These are phyloP conservation scores for Chiroxiphia lanceolata DNA, from an alignment of 2,797 vertebrate genomes.

Conservation along the genomic window DNA sequence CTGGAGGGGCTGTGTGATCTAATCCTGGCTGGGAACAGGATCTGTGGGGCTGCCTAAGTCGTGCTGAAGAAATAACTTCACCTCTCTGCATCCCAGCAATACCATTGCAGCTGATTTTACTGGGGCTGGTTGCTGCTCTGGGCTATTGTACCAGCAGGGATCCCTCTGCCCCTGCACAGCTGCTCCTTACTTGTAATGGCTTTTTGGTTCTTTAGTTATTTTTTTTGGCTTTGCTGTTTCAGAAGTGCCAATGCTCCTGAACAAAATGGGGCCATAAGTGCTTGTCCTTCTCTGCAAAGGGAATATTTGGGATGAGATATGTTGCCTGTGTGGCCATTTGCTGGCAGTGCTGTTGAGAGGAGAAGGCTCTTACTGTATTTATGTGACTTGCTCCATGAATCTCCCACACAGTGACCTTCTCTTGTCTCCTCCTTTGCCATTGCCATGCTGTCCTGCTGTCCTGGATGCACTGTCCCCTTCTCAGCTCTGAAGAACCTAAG, in stretches of 20 bases:
- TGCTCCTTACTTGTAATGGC: rapidly evolving
- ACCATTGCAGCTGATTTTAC: background rate
- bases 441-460: rapidly evolving
- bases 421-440: background rate
- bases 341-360: background rate
- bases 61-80: background rate
- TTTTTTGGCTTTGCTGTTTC: background rate
- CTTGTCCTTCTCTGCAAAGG: background rate
- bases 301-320: background rate
- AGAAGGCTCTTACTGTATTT: background rate
- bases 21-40: background rate
- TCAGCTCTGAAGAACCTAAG: background rate
- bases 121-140: background rate
- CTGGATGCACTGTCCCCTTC: background rate
- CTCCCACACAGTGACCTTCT: background rate
- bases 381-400: background rate
- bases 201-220: background rate
- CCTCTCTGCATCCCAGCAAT: background rate
- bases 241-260: background rate
- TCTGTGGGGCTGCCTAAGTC: background rate
- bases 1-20: background rate
- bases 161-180: background rate
- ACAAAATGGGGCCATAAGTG: background rate
- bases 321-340: background rate
- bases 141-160: background rate